Evolutionary conservation across 2,888 invertebrate genomes (phyloP).

Genomic region (Hypomecis punctinalis): DNA sequence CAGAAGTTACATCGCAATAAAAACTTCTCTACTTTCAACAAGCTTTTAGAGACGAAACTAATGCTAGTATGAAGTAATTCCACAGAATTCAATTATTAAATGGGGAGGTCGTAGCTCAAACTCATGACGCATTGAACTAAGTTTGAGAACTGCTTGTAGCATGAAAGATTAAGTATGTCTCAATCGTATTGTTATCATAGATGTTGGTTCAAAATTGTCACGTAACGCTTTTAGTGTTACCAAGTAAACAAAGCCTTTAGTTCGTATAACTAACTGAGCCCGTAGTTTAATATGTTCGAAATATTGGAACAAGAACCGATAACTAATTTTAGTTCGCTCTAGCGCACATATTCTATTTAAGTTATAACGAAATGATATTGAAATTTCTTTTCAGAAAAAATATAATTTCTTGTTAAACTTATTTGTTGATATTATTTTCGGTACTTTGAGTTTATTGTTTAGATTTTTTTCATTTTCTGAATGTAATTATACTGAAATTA

Average conservation of each 20-base stretch:
- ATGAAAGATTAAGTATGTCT: neutral
- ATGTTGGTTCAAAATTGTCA: neutral
- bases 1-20: slow-evolving; percentile 13
- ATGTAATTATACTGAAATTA: too few relatives aligned
- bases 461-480: too few relatives aligned
- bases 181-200: neutral
- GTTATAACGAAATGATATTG: too few relatives aligned
- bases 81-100: slow-evolving; percentile 3
- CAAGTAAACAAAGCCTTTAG: neutral
- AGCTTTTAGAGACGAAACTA: slow-evolving; percentile 18
- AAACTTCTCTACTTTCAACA: slow-evolving; percentile 15
- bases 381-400: too few relatives aligned
- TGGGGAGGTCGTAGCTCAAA: neutral
- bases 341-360: too few relatives aligned
- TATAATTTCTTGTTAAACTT: too few relatives aligned
- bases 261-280: neutral
- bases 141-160: neutral
- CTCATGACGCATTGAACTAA: neutral
- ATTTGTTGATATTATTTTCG: too few relatives aligned
- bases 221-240: neutral
- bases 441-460: too few relatives aligned
- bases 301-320: neutral
- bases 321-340: too few relatives aligned
- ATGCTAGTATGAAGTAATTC: slow-evolving; percentile 5
- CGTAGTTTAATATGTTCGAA: neutral